Conservation (phyloP, 2,113 vertebrate genomes). For the Aspidoscelis tigris region DNA sequence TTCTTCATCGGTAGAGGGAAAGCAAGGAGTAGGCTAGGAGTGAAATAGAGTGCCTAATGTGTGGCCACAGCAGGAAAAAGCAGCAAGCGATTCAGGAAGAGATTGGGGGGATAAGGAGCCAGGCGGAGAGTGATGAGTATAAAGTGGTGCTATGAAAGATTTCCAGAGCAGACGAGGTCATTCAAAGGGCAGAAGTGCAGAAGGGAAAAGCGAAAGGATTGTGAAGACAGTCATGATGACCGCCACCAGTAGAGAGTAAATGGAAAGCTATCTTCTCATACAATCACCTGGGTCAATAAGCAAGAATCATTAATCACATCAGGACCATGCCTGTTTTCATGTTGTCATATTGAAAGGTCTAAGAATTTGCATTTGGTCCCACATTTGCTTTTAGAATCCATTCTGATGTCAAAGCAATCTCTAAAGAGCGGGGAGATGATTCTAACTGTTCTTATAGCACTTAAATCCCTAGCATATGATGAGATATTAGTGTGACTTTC, state of each 20-base stretch:
- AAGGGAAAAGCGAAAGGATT: background rate
- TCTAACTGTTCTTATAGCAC: background rate
- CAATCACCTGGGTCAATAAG: slow-evolving; percentile 22
- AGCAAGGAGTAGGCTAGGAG: background rate
- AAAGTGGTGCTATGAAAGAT: slow-evolving; percentile 3
- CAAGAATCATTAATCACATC: background rate
- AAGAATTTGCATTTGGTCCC: background rate
- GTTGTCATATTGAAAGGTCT: background rate
- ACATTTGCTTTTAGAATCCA: background rate
- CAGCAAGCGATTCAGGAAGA: background rate
- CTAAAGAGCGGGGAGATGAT: background rate
- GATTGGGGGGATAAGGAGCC: background rate
- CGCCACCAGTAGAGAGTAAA: background rate
- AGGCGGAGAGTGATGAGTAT: background rate
- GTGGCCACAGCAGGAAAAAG: background rate
- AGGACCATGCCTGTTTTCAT: background rate
- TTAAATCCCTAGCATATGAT: background rate
- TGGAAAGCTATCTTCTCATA: background rate
- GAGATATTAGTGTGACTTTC: background rate
- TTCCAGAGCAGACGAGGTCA: background rate
- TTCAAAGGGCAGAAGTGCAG: background rate
- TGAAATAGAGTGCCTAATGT: background rate
- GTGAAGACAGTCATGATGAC: background rate
- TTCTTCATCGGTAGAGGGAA: background rate
- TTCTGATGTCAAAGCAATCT: background rate